Percentiles rank a stretch among this genome's conserved stretches.
Conservation (phyloP, 2,797 vertebrate species). For the Rhadinocentrus ornatus region DNA sequence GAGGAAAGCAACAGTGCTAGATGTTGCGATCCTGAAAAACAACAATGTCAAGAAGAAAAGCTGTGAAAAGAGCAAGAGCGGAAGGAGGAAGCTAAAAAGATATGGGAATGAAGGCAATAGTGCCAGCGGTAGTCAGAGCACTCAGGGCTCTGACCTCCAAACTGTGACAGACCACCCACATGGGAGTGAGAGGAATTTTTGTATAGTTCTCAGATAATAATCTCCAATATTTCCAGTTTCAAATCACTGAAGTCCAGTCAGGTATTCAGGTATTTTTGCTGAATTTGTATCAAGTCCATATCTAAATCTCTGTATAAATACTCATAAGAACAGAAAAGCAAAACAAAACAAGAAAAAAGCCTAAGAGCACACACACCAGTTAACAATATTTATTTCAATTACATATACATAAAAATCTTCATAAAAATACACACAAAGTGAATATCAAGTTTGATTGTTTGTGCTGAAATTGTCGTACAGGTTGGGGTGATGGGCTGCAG, state of each 20-base stretch:
- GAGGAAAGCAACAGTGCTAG: too few relatives aligned
- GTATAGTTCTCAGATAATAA: neutral
- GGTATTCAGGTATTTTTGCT: neutral
- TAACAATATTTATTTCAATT: slow-evolving; percentile 82
- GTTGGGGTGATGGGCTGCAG: slow-evolving; percentile 66
- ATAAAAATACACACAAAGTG: slow-evolving; percentile 77
- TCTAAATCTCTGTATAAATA: neutral
- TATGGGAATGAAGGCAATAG: too few relatives aligned
- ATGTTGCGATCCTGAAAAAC: too few relatives aligned
- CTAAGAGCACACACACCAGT: slow-evolving; percentile 57
- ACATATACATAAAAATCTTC: slow-evolving; percentile 80
- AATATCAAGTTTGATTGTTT: slow-evolving; percentile 73
- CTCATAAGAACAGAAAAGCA: slow-evolving; percentile 16
- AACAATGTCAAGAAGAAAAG: too few relatives aligned
- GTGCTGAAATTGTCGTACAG: slow-evolving; percentile 66
- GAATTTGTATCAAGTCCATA: neutral
- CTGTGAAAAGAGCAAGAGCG: too few relatives aligned
- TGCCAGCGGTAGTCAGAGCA: too few relatives aligned
- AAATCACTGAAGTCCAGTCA: neutral
- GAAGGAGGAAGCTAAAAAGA: too few relatives aligned
- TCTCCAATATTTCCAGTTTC: neutral
- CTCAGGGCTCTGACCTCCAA: too few relatives aligned
- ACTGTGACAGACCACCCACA: neutral
- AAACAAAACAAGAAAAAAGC: neutral
- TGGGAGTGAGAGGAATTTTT: neutral